Base-by-base conservation (phyloP, 2,888 invertebrate species). In the Stomorhina lunata region DNA sequence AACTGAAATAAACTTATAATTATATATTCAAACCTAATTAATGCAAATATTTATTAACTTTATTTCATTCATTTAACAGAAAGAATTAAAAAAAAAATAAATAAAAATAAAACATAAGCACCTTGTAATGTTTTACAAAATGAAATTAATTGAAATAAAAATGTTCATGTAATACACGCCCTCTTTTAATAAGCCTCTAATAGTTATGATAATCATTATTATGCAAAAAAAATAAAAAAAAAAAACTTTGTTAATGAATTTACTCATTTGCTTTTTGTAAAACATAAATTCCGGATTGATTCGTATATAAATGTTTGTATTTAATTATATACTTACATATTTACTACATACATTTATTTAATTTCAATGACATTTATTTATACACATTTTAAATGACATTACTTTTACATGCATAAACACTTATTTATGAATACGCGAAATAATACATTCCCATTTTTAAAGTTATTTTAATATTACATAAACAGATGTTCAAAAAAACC, bases 11-110 rank as follows among this genome's bases (percentile, higher is more conserved):
- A 57, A 7, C 7, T 53, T 77, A 17, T 69, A 69, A 77, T 77
- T 77, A 77, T 43, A 69, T 32, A 61, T 77, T 40, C 22, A 61
- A 77, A 69, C 50, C 69, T 53, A 43, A 61, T 63, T 69, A 77
- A 69, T 59, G 37, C 25, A 63, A 50, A 77, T 69, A 32, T 77
- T 69, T 61, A 69, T 61, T 69, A 53, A 61, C 32, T 17, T 43
- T 7, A n/a, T 45, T 45, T 63, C 50, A 40, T 55, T 4, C 7
- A 65, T 25, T 17, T 4, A 55, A 32, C 4, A 25, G 45, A 25
- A 43, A 73, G 37, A 27, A 29, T 55, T 43, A 45, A 9, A 43
- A 22, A 57, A 45, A 43, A n/a, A 43, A 43, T 12, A 10, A 6
- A 34, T 15, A 22, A 37, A n/a, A 12, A 9, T 45, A 50, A 48